These are phyloP conservation scores for Ashinkailepas kermadecensis DNA, from an alignment of 2,888 invertebrate genomes.

Conservation along the genomic window DNA sequence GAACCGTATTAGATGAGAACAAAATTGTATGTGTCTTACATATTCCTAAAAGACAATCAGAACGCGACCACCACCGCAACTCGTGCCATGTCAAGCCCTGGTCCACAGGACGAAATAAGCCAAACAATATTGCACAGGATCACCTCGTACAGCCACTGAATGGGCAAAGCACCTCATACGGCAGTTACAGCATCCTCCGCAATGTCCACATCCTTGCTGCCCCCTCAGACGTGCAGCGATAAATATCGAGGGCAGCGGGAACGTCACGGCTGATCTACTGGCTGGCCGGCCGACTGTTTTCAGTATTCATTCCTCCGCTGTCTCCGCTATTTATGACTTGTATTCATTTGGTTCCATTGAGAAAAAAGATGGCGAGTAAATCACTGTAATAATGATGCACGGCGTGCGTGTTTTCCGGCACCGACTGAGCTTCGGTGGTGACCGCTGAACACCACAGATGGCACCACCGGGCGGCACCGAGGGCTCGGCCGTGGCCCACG, in stretches of 20 bases:
- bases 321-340: constrained; percentile 6
- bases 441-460: background rate
- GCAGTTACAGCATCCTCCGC: too few relatives aligned
- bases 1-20: too few relatives aligned
- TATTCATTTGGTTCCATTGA: constrained; percentile 23
- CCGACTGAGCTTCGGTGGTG: background rate
- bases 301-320: background rate
- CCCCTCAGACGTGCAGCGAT: background rate
- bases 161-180: too few relatives aligned
- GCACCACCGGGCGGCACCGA: constrained; percentile 2
- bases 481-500: background rate
- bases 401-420: background rate
- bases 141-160: too few relatives aligned
- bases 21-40: too few relatives aligned
- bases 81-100: too few relatives aligned
- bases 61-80: too few relatives aligned
- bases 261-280: background rate
- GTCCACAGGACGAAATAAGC: too few relatives aligned
- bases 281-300: background rate
- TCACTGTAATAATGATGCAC: constrained; percentile 6
- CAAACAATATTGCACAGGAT: too few relatives aligned
- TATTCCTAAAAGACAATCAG: too few relatives aligned
- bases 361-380: constrained; percentile 20
- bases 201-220: too few relatives aligned
- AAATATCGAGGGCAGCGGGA: background rate